Evolutionary conservation across 2,113 vertebrate species (phyloP), one percentile per base, ranked within the genome.

Genomic region (Amphilophus citrinellus): DNA sequence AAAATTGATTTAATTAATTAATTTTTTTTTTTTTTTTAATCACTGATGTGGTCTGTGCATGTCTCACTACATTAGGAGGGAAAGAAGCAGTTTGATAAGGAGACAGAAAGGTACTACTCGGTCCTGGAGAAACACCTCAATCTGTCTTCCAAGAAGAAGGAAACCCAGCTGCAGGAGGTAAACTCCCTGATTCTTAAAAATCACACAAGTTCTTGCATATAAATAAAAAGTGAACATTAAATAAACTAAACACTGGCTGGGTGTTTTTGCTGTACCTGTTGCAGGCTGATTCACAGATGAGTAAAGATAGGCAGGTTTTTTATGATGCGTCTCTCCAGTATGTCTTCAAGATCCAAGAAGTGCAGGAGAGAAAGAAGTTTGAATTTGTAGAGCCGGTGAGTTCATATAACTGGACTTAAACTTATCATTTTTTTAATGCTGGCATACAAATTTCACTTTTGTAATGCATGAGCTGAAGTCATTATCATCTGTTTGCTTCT

Each of bases 1-100:
- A 39, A 39, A 39, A 10, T 39, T 2, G 2, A 7, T 73, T 71
- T 71, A 53, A 71, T 50, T 71, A 76, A 60, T 59, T 0, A 6
- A 15, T 22, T 78, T 71, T 79, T 80, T 58, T 24, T 66, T 18
- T 24, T 2, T 47, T 32, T 82, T 18, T 18, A 47, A 50, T 10
- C 65, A 10, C 76, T 81, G 37, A 76, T 50, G 39, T 90, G 79
- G 73, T 79, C 77, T 84, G 27, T 60, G n/a, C 8, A 32, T 82
- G 11, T 2, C 2, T 17, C 3, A 92, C 73, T 94, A 32, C 90
- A 88, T 91, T 77, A 99, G 98, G 98, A 99, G 91, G 98, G 97
- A 91, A 99, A 99, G 94, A 99, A 99, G 96, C 99, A 99, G 90
- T 99, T 99, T 96, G 98, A 99, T 96, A 99, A 99, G 85, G 98